Evolutionary conservation across 2,888 invertebrate genomes (phyloP), one percentile per base, ranked within the genome.

Genomic region (Graphium colonna): DNA sequence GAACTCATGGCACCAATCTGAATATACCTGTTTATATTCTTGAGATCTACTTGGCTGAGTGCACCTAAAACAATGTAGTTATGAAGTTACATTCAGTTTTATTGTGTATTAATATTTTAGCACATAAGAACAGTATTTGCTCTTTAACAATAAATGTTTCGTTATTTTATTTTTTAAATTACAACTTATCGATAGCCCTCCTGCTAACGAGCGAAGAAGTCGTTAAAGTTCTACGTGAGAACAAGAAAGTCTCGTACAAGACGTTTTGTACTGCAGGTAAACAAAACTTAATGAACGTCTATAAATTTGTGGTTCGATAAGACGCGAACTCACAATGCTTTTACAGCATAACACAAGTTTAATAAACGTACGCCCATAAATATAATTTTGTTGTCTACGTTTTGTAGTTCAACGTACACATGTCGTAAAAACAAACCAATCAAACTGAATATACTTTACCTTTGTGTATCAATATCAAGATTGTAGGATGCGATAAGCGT

Each of bases 1-100:
- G 69, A 93, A 93, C 77, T 93, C 93, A 65, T 93, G 92, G 71
- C 94, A 94, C 94, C 94, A 94, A 68, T 94, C 93, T 5, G 93
- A 91, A 74, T 93, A 93, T 56, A 92, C 92, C 68, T 92, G 90
- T 73, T 91, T 91, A 69, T 91, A 92, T 64, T 92, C 92, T 57
- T 91, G 88, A 5, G 91, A 83, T 67, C 91, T 91, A 62, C 87
- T 90, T 5, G 92, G 92, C 62, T 91, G 91, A 31, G 89, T 84
- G 78, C 92, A 92, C 67, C 91, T 90, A 67, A 39, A 73, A 73
- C 15, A 45, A 67, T 51, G 18, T 26, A 12, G 1, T 31, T 9
- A 31, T 31, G 8, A 9, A 7, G 31, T 9, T 21, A 31, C 31
- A 31, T 10, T 7, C 31, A 31, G 9, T 31, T 31, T 31, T 31